These are phyloP conservation scores for Tridacna crocea DNA, from an alignment of 2,888 invertebrate species.

Conservation along the genomic window DNA sequence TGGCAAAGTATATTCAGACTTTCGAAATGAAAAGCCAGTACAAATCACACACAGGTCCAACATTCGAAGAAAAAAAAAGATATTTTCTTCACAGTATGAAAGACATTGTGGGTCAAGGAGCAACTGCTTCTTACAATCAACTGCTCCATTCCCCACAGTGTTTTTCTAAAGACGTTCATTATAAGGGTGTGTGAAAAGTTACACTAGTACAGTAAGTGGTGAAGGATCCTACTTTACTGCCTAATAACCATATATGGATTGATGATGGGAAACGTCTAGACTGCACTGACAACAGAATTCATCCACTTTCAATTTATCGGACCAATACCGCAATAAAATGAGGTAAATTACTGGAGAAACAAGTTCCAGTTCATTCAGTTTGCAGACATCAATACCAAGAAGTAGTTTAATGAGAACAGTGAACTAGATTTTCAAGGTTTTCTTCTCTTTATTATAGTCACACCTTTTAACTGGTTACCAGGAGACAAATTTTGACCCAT, in stretches of 20 bases:
- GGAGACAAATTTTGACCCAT: too few relatives aligned
- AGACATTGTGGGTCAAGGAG: background rate
- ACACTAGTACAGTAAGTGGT: too few relatives aligned
- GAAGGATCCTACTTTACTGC: background rate
- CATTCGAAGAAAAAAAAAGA: too few relatives aligned
- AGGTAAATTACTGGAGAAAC: conserved; percentile 14
- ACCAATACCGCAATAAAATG: conserved; percentile 23
- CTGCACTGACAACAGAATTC: conserved; percentile 18
- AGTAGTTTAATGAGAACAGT: background rate
- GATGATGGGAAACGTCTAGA: conserved; percentile 21
- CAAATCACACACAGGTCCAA: too few relatives aligned
- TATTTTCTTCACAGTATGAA: background rate
- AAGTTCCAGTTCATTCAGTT: background rate
- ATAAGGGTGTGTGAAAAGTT: too few relatives aligned
- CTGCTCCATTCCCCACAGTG: too few relatives aligned
- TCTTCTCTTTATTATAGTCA: background rate
- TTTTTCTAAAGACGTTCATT: too few relatives aligned
- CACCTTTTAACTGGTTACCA: too few relatives aligned
- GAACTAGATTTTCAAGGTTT: background rate
- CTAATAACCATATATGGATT: conserved; percentile 23
- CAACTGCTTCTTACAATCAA: conserved; percentile 2
- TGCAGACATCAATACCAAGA: background rate
- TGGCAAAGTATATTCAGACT: too few relatives aligned
- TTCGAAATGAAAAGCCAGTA: too few relatives aligned
- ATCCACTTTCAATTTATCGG: conserved; percentile 21